These are phyloP conservation scores for Eulimnadia texana DNA, from an alignment of 1,140 invertebrate genomes.

Conservation along the genomic window DNA sequence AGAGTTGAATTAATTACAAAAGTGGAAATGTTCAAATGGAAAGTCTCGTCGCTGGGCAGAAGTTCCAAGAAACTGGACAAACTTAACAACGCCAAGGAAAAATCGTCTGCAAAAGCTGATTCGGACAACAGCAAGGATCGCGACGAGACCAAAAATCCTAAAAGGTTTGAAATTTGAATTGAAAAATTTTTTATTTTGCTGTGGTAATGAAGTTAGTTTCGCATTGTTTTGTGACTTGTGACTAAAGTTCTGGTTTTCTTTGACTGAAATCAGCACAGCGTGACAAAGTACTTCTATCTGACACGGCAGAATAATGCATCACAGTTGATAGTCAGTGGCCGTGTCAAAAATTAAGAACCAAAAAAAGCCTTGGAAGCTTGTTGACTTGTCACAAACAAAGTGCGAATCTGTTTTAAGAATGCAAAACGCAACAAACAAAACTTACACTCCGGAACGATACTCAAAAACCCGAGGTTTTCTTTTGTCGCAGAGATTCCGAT, in stretches of 20 bases:
- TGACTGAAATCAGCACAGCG: background rate
- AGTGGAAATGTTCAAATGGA: conserved; percentile 10
- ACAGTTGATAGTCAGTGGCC: background rate
- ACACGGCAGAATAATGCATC: background rate
- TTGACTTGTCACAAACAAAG: background rate
- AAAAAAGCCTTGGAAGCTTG: background rate
- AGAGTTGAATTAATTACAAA: background rate
- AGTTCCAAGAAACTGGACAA: conserved; percentile 10
- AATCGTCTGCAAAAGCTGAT: background rate
- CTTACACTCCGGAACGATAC: too few relatives aligned
- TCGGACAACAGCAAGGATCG: too few relatives aligned
- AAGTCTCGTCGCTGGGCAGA: conserved; percentile 9
- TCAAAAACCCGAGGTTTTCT: too few relatives aligned
- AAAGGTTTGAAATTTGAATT: too few relatives aligned
- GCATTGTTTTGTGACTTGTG: too few relatives aligned
- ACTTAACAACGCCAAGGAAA: background rate
- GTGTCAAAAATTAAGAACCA: too few relatives aligned
- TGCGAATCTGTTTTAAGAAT: background rate
- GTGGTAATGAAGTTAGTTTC: too few relatives aligned
- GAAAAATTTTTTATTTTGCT: too few relatives aligned
- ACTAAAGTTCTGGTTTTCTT: background rate
- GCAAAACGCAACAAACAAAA: too few relatives aligned
- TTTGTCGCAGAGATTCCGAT: background rate
- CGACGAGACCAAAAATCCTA: too few relatives aligned
- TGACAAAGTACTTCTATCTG: background rate